Conservation (phyloP, 2,113 vertebrate genomes). For the Cairina moschata region DNA sequence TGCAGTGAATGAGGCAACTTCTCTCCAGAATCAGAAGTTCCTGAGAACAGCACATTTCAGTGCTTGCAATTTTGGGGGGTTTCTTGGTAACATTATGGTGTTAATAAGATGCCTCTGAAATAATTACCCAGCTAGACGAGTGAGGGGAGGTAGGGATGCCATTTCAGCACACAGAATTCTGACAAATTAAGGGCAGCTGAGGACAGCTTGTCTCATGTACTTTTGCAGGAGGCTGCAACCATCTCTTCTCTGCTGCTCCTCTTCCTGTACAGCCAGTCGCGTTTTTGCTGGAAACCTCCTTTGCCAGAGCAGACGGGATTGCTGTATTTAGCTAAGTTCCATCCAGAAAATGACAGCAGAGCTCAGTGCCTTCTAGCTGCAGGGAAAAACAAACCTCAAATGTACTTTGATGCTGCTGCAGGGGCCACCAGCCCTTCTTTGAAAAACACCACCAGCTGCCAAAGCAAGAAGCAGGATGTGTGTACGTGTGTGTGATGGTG, state of each 20-base stretch:
- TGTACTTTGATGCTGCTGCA: slow-evolving; percentile 2
- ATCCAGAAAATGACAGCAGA: slow-evolving; percentile 32
- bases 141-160: not conserved
- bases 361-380: slow-evolving; percentile 1
- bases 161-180: not conserved
- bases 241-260: not conserved
- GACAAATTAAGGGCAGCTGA: not conserved
- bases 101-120: not conserved
- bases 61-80: not conserved
- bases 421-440: not conserved
- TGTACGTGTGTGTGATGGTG: rapidly evolving
- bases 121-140: not conserved
- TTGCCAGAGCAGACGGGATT: slow-evolving; percentile 4
- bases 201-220: not conserved
- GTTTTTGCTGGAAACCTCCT: not conserved
- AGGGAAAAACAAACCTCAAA: slow-evolving; percentile 3
- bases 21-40: not conserved
- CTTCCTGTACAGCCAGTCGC: rapidly evolving
- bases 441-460: not conserved
- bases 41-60: not conserved
- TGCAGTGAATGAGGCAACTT: not conserved
- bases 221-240: not conserved
- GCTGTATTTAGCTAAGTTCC: not conserved
- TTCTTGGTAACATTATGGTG: not conserved
- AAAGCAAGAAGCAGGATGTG: not conserved